Conservation (phyloP, 2,797 vertebrate species). For the Acipenser transmontanus region DNA sequence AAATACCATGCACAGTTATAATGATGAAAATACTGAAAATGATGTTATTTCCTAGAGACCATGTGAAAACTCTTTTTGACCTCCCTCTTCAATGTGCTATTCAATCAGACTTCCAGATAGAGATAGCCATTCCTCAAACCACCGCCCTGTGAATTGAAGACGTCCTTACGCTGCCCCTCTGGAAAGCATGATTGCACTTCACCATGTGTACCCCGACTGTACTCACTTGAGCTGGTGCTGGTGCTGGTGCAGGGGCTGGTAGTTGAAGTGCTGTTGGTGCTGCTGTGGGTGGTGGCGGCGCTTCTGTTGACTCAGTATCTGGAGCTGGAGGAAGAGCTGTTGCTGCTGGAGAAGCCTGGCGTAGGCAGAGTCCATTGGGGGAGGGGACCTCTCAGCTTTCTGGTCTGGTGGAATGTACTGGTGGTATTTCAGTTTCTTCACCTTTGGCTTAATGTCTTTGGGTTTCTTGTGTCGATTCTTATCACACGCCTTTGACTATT, state of each 20-base stretch:
- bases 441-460: conserved; percentile 95
- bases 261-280: conserved; percentile 67
- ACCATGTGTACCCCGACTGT: background rate
- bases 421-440: conserved; percentile 97
- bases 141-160: no score
- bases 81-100: no score
- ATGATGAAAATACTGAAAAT: conserved; percentile 20
- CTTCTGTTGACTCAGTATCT: conserved; percentile 96
- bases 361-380: conserved; percentile 97
- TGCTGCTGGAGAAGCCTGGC: conserved; percentile 93
- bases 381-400: conserved; percentile 92
- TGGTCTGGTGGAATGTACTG: conserved; percentile 97
- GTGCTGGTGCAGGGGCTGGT: conserved; percentile 69
- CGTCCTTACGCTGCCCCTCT: no score
- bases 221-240: conserved; percentile 76
- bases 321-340: conserved; percentile 94
- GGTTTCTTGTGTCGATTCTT: conserved; percentile 96
- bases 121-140: no score
- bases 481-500: conserved; percentile 81
- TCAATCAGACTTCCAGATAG: no score
- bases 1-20: conserved; percentile 22
- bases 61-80: background rate
- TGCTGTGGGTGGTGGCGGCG: conserved; percentile 65
- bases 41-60: background rate
- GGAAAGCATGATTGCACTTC: no score